Evolutionary conservation across 2,888 invertebrate genomes (phyloP).

Genomic region (Tubulanus polymorphus): DNA sequence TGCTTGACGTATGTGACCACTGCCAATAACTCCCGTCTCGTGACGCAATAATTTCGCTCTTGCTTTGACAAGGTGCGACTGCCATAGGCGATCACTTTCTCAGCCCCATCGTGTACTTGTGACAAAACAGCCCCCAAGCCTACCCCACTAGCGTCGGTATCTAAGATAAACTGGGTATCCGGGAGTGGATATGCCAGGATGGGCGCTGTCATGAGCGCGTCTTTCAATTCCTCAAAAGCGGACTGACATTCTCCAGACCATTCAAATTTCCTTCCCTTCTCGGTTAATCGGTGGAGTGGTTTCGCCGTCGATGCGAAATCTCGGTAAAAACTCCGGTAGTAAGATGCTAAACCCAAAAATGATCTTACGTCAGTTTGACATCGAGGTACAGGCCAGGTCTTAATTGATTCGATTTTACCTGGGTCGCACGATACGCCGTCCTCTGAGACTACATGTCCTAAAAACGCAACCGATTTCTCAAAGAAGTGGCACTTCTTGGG

Average conservation of each 20-base stretch:
- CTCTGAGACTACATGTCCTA: constrained; percentile 12
- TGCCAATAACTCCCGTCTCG: constrained; percentile 11
- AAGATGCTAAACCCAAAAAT: constrained; percentile 11
- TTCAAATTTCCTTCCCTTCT: constrained; percentile 6
- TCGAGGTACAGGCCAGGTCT: constrained; percentile 11
- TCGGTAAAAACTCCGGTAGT: constrained; percentile 13
- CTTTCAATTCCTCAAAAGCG: constrained; percentile 10
- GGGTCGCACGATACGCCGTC: constrained; percentile 12
- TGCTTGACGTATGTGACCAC: constrained; percentile 5
- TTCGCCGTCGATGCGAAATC: constrained; percentile 10
- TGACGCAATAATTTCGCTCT: constrained; percentile 14
- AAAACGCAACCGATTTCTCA: constrained; percentile 4
- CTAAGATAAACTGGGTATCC: neutral
- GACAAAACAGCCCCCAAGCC: constrained; percentile 10
- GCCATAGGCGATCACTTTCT: constrained; percentile 12
- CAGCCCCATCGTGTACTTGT: constrained; percentile 10
- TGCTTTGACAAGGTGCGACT: constrained; percentile 10
- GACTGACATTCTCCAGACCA: constrained; percentile 5
- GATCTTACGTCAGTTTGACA: constrained; percentile 8
- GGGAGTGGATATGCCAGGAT: constrained; percentile 9
- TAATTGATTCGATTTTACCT: constrained; percentile 4
- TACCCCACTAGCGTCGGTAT: constrained; percentile 10
- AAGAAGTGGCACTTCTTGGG: constrained; percentile 16
- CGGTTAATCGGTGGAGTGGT: constrained; percentile 7
- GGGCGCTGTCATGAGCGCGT: constrained; percentile 7